Evolutionary conservation across 2,797 vertebrate species (phyloP), one percentile per base, ranked within the genome.

Genomic region (Pteronotus mesoamericanus): DNA sequence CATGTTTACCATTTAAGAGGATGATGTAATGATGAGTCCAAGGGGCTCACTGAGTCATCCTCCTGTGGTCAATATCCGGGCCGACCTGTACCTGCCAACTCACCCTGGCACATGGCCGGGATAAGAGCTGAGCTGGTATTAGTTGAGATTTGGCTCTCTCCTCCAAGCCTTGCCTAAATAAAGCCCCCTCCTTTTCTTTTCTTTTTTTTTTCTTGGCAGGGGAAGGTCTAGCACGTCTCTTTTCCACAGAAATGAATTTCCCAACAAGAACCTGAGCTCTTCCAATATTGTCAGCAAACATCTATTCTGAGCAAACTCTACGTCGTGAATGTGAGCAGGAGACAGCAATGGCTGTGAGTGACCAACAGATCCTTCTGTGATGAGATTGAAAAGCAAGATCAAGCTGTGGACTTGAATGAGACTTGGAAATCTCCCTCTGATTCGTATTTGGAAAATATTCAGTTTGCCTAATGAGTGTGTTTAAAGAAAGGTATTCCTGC

Each of bases 391-490:
- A 96, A 96, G 71, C 59, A 91, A 78, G 74, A 93, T 93, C 75
- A 91, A 96, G 61, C 72, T 32, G 22, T n/a, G 83, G 92, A 44
- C 89, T 96, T 48, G 9, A 64, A 83, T 53, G 84, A 96, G 77
- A 78, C 91, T 96, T 95, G 80, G 93, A 98, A 97, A 94, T 93
- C 84, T 95, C 86, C 82, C 79, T 95, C 64, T 90, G 89, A 82
- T 95, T 96, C 87, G 85, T 96, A 80, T 93, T 97, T 96, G 93
- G 92, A 97, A 96, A 96, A 96, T 93, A 96, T 24, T 97, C 72
- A 85, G 59, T 94, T 96, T 96, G 91, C 89, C 88, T 97, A 97
- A 92, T 21, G 86, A 97, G 82, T 91, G 44, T 68, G 44, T 94
- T 95, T 96, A 97, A 94, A 91, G 90, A 96, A 94, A 96, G 5